phyloP scores from a whole-genome alignment of 1,140 invertebrate species.

The Bombus sylvicola region DNA sequence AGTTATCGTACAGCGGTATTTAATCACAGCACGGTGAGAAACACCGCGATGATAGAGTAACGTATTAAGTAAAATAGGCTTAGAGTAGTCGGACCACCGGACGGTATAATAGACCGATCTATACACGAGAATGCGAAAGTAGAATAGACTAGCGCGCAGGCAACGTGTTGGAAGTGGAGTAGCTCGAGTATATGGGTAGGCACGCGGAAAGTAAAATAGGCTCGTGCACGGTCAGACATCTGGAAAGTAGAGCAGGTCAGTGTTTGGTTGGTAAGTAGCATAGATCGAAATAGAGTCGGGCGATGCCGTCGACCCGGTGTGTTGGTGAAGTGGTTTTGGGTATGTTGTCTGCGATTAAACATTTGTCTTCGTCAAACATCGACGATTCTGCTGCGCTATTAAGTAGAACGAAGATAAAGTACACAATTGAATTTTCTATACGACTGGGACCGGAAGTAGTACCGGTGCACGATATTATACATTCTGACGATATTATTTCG shows the following conservation, averaged over 20 bases:
- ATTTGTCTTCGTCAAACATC: background rate
- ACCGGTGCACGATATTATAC: too few species aligned
- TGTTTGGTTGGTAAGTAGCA: constrained; percentile 18
- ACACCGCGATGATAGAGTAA: background rate
- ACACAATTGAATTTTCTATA: background rate
- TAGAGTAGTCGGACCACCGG: too few species aligned
- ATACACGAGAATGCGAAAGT: background rate
- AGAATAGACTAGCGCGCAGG: background rate
- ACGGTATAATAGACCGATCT: background rate
- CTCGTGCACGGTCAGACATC: background rate
- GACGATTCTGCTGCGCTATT: background rate
- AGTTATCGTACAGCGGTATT: background rate
- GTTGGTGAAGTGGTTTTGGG: background rate
- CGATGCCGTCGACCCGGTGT: background rate
- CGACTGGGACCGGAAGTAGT: too few species aligned
- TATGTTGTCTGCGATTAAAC: constrained; percentile 16
- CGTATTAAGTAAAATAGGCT: background rate
- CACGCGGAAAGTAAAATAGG: constrained; percentile 7
- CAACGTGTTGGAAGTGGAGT: constrained; percentile 3
- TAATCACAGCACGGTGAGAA: background rate
- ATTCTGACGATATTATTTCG: background rate
- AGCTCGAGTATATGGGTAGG: background rate
- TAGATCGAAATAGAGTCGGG: background rate
- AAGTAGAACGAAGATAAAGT: constrained; percentile 1
- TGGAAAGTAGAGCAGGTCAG: constrained; percentile 41